These are phyloP conservation scores for Nemopilema nomurai DNA, from an alignment of 30 jellyfish, hydroid and myxozoan genomes.

Conservation along the genomic window DNA sequence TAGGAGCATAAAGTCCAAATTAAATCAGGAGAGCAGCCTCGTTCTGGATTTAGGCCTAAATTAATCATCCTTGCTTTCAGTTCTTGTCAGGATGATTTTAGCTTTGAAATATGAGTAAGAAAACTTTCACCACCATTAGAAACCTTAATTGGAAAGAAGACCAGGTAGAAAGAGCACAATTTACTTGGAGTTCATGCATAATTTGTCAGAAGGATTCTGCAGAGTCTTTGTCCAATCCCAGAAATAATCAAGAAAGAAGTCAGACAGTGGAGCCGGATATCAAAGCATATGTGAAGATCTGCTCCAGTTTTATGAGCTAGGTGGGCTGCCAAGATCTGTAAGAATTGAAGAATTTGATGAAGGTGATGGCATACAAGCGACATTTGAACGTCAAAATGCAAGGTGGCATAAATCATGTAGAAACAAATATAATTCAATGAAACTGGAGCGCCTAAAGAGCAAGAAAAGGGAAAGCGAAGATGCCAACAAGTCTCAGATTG, in stretches of 20 bases:
- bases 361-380: constrained; percentile 48
- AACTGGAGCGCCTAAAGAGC: constrained; percentile 24
- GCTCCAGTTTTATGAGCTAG: constrained; percentile 35
- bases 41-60: constrained; percentile 19
- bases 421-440: constrained; percentile 21
- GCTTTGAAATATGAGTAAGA: constrained; percentile 17
- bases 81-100: constrained; percentile 9
- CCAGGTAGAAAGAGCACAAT: constrained; percentile 33
- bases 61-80: background rate
- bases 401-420: constrained; percentile 28
- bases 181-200: constrained; percentile 24
- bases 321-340: constrained; percentile 14
- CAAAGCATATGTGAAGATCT: constrained; percentile 35
- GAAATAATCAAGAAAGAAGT: constrained; percentile 20
- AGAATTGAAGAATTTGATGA: constrained; percentile 21
- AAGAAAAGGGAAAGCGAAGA: constrained; percentile 31
- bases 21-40: constrained; percentile 9
- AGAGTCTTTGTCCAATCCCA: constrained; percentile 34
- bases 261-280: constrained; percentile 44
- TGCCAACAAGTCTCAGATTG: constrained; percentile 24
- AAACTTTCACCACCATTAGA: background rate
- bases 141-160: constrained; percentile 17
- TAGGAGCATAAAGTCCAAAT: constrained; percentile 6
- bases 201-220: constrained; percentile 46
- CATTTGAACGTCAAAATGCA: constrained; percentile 17